phyloP scores from a whole-genome alignment of 2,888 invertebrate genomes.

The Acleris literana region DNA sequence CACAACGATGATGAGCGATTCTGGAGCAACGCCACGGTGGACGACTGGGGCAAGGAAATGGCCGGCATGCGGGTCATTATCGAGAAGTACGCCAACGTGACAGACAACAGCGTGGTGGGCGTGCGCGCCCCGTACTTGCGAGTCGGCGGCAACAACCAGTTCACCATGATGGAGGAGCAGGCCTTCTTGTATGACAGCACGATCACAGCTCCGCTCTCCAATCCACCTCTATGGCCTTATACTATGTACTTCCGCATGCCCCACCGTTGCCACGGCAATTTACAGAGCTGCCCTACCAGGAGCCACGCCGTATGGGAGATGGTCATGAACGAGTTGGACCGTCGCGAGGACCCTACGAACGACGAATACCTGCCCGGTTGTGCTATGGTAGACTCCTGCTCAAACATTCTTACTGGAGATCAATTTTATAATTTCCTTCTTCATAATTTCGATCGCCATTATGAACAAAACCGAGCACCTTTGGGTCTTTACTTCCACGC shows the following conservation, averaged over 20 bases:
- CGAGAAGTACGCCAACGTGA: conserved; percentile 94
- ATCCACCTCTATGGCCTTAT: conserved; percentile 98
- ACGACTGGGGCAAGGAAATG: conserved; percentile 98
- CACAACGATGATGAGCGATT: conserved; percentile 96
- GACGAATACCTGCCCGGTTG: conserved; percentile 96
- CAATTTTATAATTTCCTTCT: conserved; percentile 97
- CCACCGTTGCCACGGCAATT: conserved; percentile 95
- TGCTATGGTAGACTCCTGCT: conserved; percentile 97
- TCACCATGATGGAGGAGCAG: conserved; percentile 98
- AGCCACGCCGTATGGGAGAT: conserved; percentile 98
- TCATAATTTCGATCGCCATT: conserved; percentile 96
- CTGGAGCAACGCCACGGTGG: conserved; percentile 96
- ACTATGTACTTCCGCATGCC: conserved; percentile 99
- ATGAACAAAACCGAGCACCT: conserved; percentile 94
- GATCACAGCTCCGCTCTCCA: conserved; percentile 94
- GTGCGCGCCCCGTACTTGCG: conserved; percentile 95
- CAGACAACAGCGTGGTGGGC: conserved; percentile 95
- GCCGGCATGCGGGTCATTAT: conserved; percentile 95
- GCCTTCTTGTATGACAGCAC: conserved; percentile 98
- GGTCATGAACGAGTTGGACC: conserved; percentile 97
- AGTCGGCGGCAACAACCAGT: conserved; percentile 97
- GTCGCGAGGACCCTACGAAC: conserved; percentile 94
- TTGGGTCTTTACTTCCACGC: conserved; percentile 96
- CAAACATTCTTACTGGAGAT: conserved; percentile 95
- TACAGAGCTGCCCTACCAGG: conserved; percentile 95